These are phyloP conservation scores for Heterocephalus glaber DNA, from an alignment of 2,113 vertebrate genomes.

Conservation along the genomic window DNA sequence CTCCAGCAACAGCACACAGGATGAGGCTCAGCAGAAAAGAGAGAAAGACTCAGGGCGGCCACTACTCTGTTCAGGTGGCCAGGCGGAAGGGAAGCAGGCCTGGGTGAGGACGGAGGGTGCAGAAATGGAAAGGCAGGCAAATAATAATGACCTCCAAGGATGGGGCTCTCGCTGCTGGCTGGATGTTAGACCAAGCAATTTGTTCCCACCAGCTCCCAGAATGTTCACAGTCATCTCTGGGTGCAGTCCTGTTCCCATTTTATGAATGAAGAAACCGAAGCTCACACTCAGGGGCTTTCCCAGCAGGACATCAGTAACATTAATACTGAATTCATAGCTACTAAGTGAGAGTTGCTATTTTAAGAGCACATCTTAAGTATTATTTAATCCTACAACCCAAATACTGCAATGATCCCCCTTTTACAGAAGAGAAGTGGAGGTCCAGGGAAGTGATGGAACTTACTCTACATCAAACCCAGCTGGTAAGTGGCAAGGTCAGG, in stretches of 20 bases:
- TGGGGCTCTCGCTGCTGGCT: background rate
- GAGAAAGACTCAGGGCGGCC: background rate
- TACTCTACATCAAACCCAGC: background rate
- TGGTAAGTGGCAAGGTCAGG: background rate
- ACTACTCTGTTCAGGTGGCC: background rate
- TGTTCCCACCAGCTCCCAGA: background rate
- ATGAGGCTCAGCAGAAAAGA: background rate
- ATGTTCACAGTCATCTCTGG: background rate
- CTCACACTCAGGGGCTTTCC: background rate
- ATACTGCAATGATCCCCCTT: background rate
- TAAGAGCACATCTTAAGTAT: accelerated
- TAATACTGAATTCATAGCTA: background rate
- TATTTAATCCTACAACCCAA: background rate
- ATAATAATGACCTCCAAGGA: background rate
- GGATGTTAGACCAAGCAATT: accelerated
- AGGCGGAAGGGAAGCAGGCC: background rate
- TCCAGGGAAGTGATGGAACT: background rate
- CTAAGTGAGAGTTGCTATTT: background rate
- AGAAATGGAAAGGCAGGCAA: background rate
- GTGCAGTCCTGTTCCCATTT: background rate
- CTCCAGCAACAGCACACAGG: background rate
- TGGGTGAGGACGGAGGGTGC: too few relatives aligned
- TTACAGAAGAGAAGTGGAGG: background rate
- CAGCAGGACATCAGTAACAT: background rate
- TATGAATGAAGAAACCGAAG: background rate